phyloP scores from a whole-genome alignment of 2,113 vertebrate species.

The Smithornis capensis region DNA sequence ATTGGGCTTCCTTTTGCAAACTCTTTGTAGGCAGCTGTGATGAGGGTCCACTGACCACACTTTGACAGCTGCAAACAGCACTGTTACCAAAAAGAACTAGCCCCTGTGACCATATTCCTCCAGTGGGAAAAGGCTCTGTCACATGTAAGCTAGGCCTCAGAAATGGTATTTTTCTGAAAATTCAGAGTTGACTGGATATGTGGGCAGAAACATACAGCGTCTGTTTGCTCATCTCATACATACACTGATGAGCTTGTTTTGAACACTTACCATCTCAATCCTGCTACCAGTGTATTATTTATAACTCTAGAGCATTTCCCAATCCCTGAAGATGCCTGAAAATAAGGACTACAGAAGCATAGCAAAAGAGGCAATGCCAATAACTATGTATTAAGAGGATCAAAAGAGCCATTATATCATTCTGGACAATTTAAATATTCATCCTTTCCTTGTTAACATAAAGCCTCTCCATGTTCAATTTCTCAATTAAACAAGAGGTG shows the following conservation, averaged over 20 bases:
- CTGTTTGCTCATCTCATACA: not conserved
- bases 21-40: not conserved
- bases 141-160: not conserved
- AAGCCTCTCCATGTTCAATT: conserved; percentile 25
- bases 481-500: conserved; percentile 40
- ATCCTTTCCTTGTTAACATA: conserved; percentile 48
- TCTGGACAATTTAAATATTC: conserved; percentile 53
- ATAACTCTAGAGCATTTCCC: not conserved
- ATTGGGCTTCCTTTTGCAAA: not conserved
- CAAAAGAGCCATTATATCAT: conserved; percentile 9
- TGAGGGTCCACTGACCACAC: not conserved
- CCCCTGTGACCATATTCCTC: not conserved
- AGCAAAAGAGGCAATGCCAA: not conserved
- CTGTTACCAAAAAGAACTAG: not conserved
- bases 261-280: not conserved
- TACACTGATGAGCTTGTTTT: not conserved
- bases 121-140: not conserved
- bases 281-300: not conserved
- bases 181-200: not conserved
- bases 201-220: not conserved
- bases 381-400: not conserved
- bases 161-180: not conserved
- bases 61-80: not conserved
- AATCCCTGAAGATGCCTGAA: not conserved
- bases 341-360: not conserved